These are phyloP conservation scores for Acrossocheilus fasciatus DNA, from an alignment of 2,797 vertebrate genomes.

Conservation along the genomic window DNA sequence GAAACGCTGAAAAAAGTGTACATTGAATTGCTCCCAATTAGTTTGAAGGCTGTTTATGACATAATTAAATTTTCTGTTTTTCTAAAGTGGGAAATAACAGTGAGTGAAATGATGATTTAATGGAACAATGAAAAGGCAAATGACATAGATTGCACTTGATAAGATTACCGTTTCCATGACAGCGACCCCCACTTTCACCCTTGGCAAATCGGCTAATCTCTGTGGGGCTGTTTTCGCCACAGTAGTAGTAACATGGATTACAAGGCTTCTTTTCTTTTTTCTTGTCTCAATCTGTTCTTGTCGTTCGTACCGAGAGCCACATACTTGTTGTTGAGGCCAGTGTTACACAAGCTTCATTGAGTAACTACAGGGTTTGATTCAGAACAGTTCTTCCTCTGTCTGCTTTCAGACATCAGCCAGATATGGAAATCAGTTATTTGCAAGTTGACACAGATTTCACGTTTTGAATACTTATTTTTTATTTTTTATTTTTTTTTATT, in stretches of 20 bases:
- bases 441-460: background rate
- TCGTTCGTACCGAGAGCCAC: background rate
- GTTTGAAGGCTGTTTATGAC: background rate
- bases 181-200: slow-evolving; percentile 32
- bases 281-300: background rate
- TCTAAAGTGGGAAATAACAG: slow-evolving; percentile 16
- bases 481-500: background rate
- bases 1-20: background rate
- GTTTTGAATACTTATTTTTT: background rate
- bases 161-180: slow-evolving; percentile 60
- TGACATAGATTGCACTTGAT: slow-evolving; percentile 49
- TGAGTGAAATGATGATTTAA: slow-evolving; percentile 12
- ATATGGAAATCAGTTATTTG: slow-evolving; percentile 24
- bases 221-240: slow-evolving; percentile 13
- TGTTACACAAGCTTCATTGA: slow-evolving; percentile 16
- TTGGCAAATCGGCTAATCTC: slow-evolving; percentile 15
- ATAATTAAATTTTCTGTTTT: background rate
- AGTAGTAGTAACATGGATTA: slow-evolving; percentile 49
- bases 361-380: background rate
- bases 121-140: slow-evolving; percentile 36
- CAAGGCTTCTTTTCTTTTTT: slow-evolving; percentile 5
- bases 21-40: background rate
- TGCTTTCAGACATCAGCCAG: background rate
- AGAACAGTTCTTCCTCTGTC: background rate
- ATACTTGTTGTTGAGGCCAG: background rate